Percentiles rank a stretch among this genome's conserved stretches.
Conservation (phyloP, 2,797 vertebrate genomes). For the Chaetodon trifasciatus region DNA sequence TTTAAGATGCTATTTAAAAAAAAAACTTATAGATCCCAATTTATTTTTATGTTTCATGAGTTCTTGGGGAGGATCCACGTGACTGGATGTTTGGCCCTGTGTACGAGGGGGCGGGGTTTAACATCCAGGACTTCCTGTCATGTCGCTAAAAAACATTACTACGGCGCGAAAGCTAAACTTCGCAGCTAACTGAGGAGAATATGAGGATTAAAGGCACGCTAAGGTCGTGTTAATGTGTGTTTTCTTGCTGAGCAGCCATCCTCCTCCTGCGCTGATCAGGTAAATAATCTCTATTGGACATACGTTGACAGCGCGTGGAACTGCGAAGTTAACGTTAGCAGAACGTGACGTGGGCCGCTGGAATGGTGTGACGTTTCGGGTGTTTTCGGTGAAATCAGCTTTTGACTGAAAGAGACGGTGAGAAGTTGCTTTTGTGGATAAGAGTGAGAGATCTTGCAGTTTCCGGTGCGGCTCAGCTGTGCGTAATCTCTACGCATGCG, state of each 20-base stretch:
- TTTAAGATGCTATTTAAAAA: too few relatives aligned
- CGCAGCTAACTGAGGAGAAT: rapidly evolving
- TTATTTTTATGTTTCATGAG: too few relatives aligned
- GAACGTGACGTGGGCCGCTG: neutral
- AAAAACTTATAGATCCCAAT: too few relatives aligned
- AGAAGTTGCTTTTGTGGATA: neutral
- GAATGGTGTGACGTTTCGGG: rapidly evolving
- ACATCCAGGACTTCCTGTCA: constrained; percentile 35
- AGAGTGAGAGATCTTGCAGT: neutral
- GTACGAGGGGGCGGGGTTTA: constrained; percentile 31
- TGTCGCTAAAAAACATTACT: constrained; percentile 9
- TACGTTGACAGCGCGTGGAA: constrained; percentile 4
- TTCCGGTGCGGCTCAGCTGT: rapidly evolving
- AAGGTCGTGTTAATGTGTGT: rapidly evolving
- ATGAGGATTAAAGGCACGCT: rapidly evolving
- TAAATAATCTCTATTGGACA: neutral
- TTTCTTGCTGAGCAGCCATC: neutral
- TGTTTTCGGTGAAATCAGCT: neutral
- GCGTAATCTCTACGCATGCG: constrained; percentile 54
- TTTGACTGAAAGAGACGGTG: neutral
- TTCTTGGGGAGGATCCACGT: neutral
- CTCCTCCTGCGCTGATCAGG: neutral
- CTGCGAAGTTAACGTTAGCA: neutral
- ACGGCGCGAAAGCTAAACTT: neutral
- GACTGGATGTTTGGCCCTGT: neutral